Conservation (phyloP, 1,140 invertebrate genomes). For the Triops cancriformis region DNA sequence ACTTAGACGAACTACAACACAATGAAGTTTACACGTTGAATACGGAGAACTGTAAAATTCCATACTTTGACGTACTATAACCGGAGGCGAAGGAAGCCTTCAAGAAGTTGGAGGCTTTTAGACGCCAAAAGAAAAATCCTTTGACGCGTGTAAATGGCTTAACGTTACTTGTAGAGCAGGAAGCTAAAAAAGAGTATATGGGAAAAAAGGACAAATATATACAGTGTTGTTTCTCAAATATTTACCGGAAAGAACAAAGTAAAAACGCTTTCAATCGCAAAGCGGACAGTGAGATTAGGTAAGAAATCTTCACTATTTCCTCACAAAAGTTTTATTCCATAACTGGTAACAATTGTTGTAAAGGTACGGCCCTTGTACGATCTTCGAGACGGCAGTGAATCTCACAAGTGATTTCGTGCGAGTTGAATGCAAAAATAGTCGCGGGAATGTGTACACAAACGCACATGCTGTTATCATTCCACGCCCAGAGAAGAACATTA, state of each 20-base stretch:
- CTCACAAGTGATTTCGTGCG: neutral
- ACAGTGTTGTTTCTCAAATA: neutral
- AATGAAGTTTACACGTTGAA: neutral
- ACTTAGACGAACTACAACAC: neutral
- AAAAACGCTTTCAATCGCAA: neutral
- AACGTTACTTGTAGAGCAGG: neutral
- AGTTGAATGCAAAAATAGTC: neutral
- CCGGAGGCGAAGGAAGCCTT: neutral
- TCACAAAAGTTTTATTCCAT: neutral
- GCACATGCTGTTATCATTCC: neutral
- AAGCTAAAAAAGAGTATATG: neutral
- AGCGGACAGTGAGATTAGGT: neutral
- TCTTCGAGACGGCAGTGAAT: neutral
- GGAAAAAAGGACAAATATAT: neutral
- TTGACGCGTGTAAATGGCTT: neutral
- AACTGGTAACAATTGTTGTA: neutral
- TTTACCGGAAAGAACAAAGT: neutral
- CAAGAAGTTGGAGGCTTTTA: neutral
- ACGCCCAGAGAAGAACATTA: neutral
- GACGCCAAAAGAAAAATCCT: neutral
- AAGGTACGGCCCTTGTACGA: neutral
- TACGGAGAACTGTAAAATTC: neutral
- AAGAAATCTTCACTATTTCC: neutral
- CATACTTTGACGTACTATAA: neutral
- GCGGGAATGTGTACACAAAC: neutral